Evolutionary conservation across 2,797 vertebrate genomes (phyloP), one percentile per base, ranked within the genome.

Genomic region (Steatocranus sp.): DNA sequence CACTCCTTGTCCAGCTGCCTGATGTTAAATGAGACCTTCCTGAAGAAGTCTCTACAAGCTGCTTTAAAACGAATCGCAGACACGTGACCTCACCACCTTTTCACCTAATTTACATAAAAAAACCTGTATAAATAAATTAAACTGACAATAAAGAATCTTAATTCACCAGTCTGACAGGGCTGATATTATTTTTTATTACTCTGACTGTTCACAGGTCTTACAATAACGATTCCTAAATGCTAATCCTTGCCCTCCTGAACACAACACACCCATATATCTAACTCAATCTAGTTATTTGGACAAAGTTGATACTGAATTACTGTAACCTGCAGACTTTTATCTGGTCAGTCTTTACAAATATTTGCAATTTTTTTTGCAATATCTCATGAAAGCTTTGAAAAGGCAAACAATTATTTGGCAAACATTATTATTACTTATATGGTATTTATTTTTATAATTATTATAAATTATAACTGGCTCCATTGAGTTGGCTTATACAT

Each of bases 41-140:
- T 99, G 83, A 98, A 96, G 95, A 99, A 97, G 73, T 96, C 97
- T 0, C 95, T 99, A 54, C 97, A 97, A 92, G 96, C 96, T 2
- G 94, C 97, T 82, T 93, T 99, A 83, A 97, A 96, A 87, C 97
- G 94, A 82, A 94, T 96, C 61, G 20, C 81, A 54, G 81, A 87
- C 32, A 20, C 76, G 4, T 93, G 75, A 91, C 49, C 7, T 18
- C 58, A 8, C 5, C 34, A 18, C 56, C 11, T 11, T 80, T 11
- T 25, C 20, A 78, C 4, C 12, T 8, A 18, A 32, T 43, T 15
- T 4, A 12, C 41, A 17, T 85, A 7, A 5, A 34, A 88, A 82
- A 88, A 23, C 0, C 20, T 14, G 11, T 61, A 51, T 11, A 18
- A 68, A 73, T 25, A 38, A 8, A 4, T 66, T 73, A 18, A 23